phyloP scores from a whole-genome alignment of 2,888 invertebrate genomes.

The Acrocyrtus sp. region DNA sequence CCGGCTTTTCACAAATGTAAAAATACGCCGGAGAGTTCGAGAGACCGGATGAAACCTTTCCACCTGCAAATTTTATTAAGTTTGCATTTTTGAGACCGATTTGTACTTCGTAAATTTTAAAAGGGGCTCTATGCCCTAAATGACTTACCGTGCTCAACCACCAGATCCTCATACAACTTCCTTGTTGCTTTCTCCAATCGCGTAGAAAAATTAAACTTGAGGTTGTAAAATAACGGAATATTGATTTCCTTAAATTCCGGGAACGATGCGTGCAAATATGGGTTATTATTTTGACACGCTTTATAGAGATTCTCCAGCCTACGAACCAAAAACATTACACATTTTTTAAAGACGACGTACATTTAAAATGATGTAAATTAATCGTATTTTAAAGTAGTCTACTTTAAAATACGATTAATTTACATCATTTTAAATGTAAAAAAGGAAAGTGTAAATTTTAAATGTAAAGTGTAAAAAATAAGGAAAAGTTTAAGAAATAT shows the following conservation, averaged over 20 bases:
- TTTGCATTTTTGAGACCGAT: neutral
- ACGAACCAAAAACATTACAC: too few species aligned
- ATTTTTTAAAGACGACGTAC: neutral
- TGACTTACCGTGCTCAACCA: conserved; percentile 5
- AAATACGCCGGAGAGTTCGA: neutral
- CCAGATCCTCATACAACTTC: conserved; percentile 6
- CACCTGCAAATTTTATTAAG: conserved; percentile 16
- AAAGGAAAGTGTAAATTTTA: neutral
- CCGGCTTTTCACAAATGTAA: conserved; percentile 26
- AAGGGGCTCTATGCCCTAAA: neutral
- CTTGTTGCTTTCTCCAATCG: neutral
- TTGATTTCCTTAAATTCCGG: conserved; percentile 9
- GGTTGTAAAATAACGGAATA: conserved; percentile 24
- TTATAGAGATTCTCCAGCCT: conserved; percentile 34
- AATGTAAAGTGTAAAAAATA: neutral
- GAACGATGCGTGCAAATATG: conserved; percentile 29
- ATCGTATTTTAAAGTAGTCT: neutral
- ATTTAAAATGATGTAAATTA: neutral
- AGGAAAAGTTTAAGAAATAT: neutral
- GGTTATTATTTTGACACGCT: conserved; percentile 26
- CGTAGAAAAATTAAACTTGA: conserved; percentile 23
- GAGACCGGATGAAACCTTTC: neutral
- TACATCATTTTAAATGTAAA: neutral
- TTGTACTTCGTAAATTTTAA: neutral
- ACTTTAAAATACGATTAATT: neutral